phyloP scores from a whole-genome alignment of 2,797 vertebrate species.

The Poeciliopsis infans region DNA sequence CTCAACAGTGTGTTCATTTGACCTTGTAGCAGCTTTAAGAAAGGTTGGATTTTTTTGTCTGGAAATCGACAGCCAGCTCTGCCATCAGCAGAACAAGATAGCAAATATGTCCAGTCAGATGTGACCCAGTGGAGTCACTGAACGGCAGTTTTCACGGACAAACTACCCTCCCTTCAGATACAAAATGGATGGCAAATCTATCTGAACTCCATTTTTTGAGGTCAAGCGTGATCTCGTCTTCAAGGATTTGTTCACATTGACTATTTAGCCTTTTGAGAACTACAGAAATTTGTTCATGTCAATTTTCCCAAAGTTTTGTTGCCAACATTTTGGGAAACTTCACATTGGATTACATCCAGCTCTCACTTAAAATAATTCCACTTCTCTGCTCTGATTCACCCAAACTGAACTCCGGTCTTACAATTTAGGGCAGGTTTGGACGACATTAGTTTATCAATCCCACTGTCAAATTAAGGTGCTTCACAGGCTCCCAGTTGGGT shows the following conservation, averaged over 20 bases:
- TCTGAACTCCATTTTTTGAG: constrained; percentile 35
- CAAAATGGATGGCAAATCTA: constrained; percentile 32
- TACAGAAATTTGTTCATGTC: background rate
- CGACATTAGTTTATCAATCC: constrained; percentile 44
- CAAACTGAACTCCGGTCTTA: constrained; percentile 34
- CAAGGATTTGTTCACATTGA: background rate
- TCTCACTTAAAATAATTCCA: constrained; percentile 6
- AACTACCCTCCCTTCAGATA: constrained; percentile 8
- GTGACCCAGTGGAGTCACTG: constrained; percentile 18
- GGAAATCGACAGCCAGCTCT: constrained; percentile 5
- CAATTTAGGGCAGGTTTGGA: constrained; percentile 10
- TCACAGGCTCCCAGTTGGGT: constrained; percentile 28
- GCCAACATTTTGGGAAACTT: background rate
- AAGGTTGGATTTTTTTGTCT: constrained; percentile 1
- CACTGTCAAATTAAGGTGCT: constrained; percentile 47
- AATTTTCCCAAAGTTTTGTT: background rate
- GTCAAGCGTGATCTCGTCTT: background rate
- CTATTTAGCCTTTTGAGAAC: background rate
- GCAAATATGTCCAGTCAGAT: constrained; percentile 9
- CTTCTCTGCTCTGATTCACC: constrained; percentile 24
- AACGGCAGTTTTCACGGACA: constrained; percentile 32
- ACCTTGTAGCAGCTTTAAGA: constrained; percentile 24
- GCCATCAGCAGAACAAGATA: constrained; percentile 1
- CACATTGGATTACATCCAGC: constrained; percentile 3
- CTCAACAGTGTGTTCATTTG: constrained; percentile 7